phyloP scores from a whole-genome alignment of 2,888 invertebrate genomes.

The Lutraria lutraria region DNA sequence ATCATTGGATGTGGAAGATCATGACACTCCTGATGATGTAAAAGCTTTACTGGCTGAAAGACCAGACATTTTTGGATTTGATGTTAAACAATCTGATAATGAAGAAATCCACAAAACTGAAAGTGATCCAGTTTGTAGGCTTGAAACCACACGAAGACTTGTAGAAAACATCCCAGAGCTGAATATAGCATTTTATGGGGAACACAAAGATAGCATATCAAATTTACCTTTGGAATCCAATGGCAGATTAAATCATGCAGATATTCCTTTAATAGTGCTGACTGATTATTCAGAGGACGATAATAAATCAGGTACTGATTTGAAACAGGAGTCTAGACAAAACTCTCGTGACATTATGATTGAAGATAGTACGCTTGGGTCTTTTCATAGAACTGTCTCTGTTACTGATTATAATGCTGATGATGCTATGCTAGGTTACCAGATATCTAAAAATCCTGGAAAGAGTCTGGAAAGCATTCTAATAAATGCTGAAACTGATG shows the following conservation, averaged over 20 bases:
- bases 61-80: slow-evolving; percentile 41
- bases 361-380: neutral
- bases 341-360: neutral
- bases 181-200: slow-evolving; percentile 33
- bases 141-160: neutral
- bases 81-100: neutral
- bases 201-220: slow-evolving; percentile 1
- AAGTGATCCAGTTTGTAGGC: slow-evolving; percentile 3
- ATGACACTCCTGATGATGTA: neutral
- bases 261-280: neutral
- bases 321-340: neutral
- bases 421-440: neutral
- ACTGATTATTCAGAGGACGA: neutral
- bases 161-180: slow-evolving; percentile 6
- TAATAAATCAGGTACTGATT: neutral
- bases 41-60: neutral
- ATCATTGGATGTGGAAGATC: neutral
- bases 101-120: neutral
- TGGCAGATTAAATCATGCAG: neutral
- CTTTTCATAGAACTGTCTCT: neutral
- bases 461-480: neutral
- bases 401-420: neutral
- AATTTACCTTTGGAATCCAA: neutral
- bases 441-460: neutral
- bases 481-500: neutral